Evolutionary conservation across 1,140 invertebrate genomes (phyloP).

Genomic region (Drosophila punjabiensis): DNA sequence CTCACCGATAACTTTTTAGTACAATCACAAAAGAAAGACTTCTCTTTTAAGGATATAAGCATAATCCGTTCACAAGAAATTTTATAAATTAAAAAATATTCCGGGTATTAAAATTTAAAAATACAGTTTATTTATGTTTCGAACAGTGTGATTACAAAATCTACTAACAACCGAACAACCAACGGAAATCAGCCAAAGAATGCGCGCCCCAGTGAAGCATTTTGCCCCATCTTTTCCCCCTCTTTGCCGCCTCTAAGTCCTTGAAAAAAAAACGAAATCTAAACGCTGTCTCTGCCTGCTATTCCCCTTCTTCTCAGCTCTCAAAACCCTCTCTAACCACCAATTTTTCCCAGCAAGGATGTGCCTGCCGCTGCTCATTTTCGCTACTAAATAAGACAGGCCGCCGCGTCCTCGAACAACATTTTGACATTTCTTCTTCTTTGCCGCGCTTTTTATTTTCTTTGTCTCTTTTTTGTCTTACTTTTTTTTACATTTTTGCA

Average conservation of each 20-base stretch:
- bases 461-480: slow-evolving; percentile 1
- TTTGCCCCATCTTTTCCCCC: slow-evolving; percentile 7
- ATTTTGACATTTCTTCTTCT: slow-evolving; percentile 65
- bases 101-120: too few relatives aligned
- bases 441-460: slow-evolving; percentile 21
- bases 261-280: slow-evolving; percentile 42
- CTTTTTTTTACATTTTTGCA: slow-evolving; percentile 31
- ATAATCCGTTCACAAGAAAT: too few relatives aligned
- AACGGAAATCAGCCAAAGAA: slow-evolving; percentile 75
- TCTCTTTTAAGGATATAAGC: not conserved
- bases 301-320: not conserved
- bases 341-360: slow-evolving; percentile 58
- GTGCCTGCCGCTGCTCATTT: slow-evolving; percentile 77
- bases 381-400: slow-evolving; percentile 79
- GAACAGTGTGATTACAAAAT: slow-evolving; percentile 16
- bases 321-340: slow-evolving; percentile 9
- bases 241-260: not conserved
- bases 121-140: not conserved
- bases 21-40: not conserved
- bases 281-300: slow-evolving; percentile 46
- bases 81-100: too few relatives aligned
- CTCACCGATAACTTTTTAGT: not conserved
- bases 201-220: slow-evolving; percentile 46
- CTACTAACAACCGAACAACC: slow-evolving; percentile 43
- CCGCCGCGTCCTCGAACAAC: slow-evolving; percentile 46